phyloP scores from a whole-genome alignment of 2,888 invertebrate genomes.

The Drosophila antonietae region DNA sequence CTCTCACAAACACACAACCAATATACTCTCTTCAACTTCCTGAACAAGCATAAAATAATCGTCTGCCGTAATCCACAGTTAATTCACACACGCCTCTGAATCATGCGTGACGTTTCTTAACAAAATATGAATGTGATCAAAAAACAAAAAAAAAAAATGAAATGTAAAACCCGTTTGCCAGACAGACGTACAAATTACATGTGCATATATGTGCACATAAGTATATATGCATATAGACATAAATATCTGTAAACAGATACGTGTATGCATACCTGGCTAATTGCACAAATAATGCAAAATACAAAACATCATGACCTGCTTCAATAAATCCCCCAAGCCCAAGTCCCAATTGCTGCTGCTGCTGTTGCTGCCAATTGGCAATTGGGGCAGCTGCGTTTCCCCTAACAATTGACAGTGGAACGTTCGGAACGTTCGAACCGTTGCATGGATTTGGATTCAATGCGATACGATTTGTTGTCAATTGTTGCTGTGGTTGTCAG shows the following conservation, averaged over 20 bases:
- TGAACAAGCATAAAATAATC: neutral
- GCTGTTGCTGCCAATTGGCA: conserved; percentile 32
- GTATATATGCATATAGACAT: neutral
- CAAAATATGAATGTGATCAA: conserved; percentile 7
- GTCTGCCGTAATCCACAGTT: conserved; percentile 48
- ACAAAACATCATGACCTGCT: conserved; percentile 68
- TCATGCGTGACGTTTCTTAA: conserved; percentile 55
- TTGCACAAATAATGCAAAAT: conserved; percentile 51
- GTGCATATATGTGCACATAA: conserved; percentile 11
- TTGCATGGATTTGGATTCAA: conserved; percentile 49
- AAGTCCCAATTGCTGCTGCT: conserved; percentile 12
- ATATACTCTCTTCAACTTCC: neutral
- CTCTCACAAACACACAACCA: neutral
- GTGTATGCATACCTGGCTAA: conserved; percentile 37
- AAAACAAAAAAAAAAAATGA: conserved; percentile 19
- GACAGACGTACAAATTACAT: conserved; percentile 38
- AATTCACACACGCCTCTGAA: conserved; percentile 39
- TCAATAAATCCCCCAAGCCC: conserved; percentile 51
- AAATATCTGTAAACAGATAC: conserved; percentile 22
- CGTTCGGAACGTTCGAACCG: conserved; percentile 43
- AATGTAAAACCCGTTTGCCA: conserved; percentile 43
- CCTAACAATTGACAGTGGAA: conserved; percentile 50
- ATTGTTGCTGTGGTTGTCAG: conserved; percentile 37
- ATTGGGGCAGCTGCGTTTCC: conserved; percentile 40
- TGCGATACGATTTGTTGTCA: conserved; percentile 13